Base-by-base conservation (phyloP, 2,888 invertebrate species). In the Lithosia quadra region DNA sequence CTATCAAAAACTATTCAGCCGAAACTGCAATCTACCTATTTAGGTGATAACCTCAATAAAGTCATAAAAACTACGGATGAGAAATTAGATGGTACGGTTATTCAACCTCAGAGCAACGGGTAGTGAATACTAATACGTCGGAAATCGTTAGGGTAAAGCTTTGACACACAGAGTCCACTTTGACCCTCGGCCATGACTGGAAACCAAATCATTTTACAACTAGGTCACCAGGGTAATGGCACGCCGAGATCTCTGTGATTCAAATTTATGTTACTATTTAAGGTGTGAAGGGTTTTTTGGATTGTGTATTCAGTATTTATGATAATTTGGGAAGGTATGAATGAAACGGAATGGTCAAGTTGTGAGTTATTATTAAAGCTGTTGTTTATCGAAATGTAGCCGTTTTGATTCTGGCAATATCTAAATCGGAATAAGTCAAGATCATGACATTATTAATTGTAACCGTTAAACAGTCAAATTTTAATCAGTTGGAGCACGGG, bases 141-240 rank as follows among this genome's bases (percentile, higher is more conserved):
- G 73, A 71, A 79, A 75, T 77, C 75, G 82, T 79, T 82, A 80
- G 53, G 62, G 67, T 64, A 72, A 73, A 80, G 80, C 82, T 79
- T 73, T 82, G 80, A 81, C 70, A 70, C 71, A 74, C 72, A 74
- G 34, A 66, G 67, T 55, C 66, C 72, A 22, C 67, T 82, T 63
- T 68, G 78, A 74, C 71, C 72, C 71, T 22, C 74, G 57, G 43
- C 65, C 80, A 74, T 80, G 79, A 73, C 75, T 80, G 28, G 75
- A 74, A 80, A 72, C 72, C 77, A 74, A 82, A 79, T 77, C 75
- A 79, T 81, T 77, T 71, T 60, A 71, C 61, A 79, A 64, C 72
- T 82, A 70, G 79, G 82, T 77, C 82, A 74, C 68, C 62, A 68
- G 7, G n/a, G 49, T 63, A 62, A 73, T 68, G 56, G 66, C 60